phyloP scores from a whole-genome alignment of 2,113 vertebrate species.

The Xiphias gladius region DNA sequence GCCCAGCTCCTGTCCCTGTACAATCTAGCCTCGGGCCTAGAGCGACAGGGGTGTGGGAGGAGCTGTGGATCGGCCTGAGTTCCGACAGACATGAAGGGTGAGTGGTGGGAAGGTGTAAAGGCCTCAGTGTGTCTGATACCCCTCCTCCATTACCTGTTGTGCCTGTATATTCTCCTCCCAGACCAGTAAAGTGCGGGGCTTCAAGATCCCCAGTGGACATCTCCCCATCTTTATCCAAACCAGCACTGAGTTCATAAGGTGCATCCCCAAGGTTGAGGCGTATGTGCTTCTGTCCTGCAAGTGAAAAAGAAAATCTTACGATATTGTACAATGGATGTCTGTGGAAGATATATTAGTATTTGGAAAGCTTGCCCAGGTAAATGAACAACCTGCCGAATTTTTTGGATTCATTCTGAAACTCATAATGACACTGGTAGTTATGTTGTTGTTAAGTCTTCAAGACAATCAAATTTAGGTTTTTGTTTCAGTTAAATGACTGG shows the following conservation, averaged over 20 bases:
- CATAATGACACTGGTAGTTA: background rate
- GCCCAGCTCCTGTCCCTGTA: conserved; percentile 67
- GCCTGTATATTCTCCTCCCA: conserved; percentile 80
- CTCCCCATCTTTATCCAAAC: conserved; percentile 92
- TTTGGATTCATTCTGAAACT: conserved; percentile 2
- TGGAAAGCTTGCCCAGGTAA: background rate
- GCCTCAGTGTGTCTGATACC: conserved; percentile 80
- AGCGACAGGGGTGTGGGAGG: conserved; percentile 89
- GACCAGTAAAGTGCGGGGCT: conserved; percentile 80
- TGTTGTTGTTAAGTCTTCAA: background rate
- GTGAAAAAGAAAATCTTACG: conserved; percentile 21
- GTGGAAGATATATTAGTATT: background rate
- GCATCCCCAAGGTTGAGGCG: conserved; percentile 90
- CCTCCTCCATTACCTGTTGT: conserved; percentile 69
- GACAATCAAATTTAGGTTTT: background rate
- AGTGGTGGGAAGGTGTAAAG: conserved; percentile 84
- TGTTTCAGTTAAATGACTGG: background rate
- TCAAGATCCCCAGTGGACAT: conserved; percentile 81
- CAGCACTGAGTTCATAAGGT: conserved; percentile 90
- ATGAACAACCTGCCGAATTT: background rate
- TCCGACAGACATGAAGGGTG: conserved; percentile 92
- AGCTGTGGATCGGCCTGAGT: conserved; percentile 91
- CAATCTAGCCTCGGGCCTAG: conserved; percentile 89
- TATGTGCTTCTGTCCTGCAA: conserved; percentile 95
- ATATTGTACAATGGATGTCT: background rate